A percentile compares a stretch with the other conserved stretches of the same genome.
phyloP scores from a whole-genome alignment of 1,140 invertebrate species.

The Zaprionus inermis region DNA sequence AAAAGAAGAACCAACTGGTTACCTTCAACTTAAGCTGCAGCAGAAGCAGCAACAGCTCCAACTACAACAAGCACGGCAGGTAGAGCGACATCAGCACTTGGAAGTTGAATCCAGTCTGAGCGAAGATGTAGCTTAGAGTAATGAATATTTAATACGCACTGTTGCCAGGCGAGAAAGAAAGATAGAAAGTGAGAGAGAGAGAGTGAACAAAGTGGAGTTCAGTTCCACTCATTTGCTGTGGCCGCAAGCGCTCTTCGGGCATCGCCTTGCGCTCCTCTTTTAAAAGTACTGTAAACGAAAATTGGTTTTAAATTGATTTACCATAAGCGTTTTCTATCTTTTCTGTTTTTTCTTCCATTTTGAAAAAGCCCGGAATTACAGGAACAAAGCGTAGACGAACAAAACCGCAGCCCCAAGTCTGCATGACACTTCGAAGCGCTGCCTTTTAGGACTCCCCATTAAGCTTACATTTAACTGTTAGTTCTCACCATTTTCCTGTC shows the following conservation, averaged over 20 bases:
- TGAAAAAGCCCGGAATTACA: slow-evolving; percentile 12
- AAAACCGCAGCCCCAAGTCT: slow-evolving; percentile 29
- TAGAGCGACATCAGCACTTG: slow-evolving; percentile 19
- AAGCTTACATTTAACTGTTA: slow-evolving; percentile 20
- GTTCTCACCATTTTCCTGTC: background rate
- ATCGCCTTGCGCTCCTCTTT: slow-evolving; percentile 9
- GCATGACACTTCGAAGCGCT: background rate
- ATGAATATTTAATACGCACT: slow-evolving; percentile 77
- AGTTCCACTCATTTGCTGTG: slow-evolving; percentile 63
- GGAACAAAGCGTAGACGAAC: slow-evolving; percentile 21
- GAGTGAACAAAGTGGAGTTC: slow-evolving; percentile 16
- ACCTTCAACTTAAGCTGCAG: slow-evolving; percentile 28
- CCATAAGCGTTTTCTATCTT: slow-evolving; percentile 57
- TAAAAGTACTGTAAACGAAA: slow-evolving; percentile 47
- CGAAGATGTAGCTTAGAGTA: slow-evolving; percentile 71
- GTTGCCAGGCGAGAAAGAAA: background rate
- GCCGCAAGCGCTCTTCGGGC: slow-evolving; percentile 45
- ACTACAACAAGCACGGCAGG: slow-evolving; percentile 12
- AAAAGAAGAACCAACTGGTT: slow-evolving; percentile 23
- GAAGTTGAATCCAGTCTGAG: slow-evolving; percentile 36
- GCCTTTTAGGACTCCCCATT: slow-evolving; percentile 15
- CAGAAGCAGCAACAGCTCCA: slow-evolving; percentile 6
- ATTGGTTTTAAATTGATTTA: slow-evolving; percentile 83
- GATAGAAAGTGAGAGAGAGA: background rate
- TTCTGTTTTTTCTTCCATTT: background rate